phyloP scores from a whole-genome alignment of 30 jellyfish, hydroid and myxozoan species.

The Clytia hemisphaerica region DNA sequence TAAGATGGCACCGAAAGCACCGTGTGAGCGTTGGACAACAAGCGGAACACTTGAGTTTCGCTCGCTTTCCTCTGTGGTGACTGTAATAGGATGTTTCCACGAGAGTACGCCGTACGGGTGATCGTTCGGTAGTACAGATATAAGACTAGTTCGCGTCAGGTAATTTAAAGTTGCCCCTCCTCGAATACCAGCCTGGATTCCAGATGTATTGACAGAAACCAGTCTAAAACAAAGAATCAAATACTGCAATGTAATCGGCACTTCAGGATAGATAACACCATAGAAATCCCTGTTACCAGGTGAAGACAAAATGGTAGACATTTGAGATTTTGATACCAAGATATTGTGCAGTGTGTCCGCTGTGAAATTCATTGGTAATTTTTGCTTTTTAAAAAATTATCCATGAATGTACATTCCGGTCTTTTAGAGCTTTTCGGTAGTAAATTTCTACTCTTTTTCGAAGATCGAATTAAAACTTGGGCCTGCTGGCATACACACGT shows the following conservation, averaged over 20 bases:
- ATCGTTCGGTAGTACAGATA: slow-evolving; percentile 65
- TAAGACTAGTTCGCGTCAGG: slow-evolving; percentile 34
- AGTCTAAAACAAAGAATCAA: slow-evolving; percentile 24
- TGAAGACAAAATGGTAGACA: background rate
- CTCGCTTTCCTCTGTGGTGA: slow-evolving; percentile 59
- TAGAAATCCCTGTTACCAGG: background rate
- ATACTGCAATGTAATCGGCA: too few relatives aligned
- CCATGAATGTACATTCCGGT: too few relatives aligned
- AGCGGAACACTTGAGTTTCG: slow-evolving; percentile 69
- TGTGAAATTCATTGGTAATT: too few relatives aligned
- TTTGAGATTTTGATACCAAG: background rate
- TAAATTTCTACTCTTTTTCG: too few relatives aligned
- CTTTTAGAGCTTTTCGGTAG: too few relatives aligned
- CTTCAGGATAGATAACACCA: background rate
- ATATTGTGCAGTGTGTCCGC: too few relatives aligned
- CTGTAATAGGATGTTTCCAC: slow-evolving; percentile 62
- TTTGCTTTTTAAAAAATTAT: too few relatives aligned
- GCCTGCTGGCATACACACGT: too few relatives aligned
- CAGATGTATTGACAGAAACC: slow-evolving; percentile 45
- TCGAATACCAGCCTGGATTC: slow-evolving; percentile 4
- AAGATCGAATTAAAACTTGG: too few relatives aligned
- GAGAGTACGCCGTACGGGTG: slow-evolving; percentile 69
- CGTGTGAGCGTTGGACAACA: slow-evolving; percentile 50
- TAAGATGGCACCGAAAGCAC: slow-evolving; percentile 57
- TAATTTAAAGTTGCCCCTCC: slow-evolving; percentile 72